Percentiles rank a stretch among this genome's conserved stretches.
Conservation (phyloP, 2,888 invertebrate genomes). For the Ellobium chinense region DNA sequence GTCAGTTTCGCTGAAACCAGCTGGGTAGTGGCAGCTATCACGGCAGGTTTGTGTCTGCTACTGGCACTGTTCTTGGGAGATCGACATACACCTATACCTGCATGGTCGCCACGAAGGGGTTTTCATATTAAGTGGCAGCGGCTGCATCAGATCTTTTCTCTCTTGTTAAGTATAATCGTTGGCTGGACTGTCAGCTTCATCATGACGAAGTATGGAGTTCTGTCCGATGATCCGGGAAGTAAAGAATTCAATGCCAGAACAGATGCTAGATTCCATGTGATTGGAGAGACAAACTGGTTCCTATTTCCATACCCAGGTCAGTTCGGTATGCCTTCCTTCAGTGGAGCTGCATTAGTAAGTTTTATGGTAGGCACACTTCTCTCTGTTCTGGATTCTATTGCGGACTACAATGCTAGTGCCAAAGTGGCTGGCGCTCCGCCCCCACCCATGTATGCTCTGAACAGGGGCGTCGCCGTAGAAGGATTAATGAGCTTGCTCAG, state of each 20-base stretch:
- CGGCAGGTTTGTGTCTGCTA: slow-evolving; percentile 49
- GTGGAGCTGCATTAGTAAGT: slow-evolving; percentile 63
- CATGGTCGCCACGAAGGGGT: slow-evolving; percentile 58
- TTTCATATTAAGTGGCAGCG: slow-evolving; percentile 61
- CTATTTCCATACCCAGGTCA: slow-evolving; percentile 82
- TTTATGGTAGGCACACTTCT: slow-evolving; percentile 68
- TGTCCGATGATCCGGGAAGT: slow-evolving; percentile 78
- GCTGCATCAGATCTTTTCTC: slow-evolving; percentile 64
- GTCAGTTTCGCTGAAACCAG: slow-evolving; percentile 51
- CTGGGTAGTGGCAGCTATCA: slow-evolving; percentile 76
- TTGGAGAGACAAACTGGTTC: slow-evolving; percentile 70
- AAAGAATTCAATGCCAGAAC: slow-evolving; percentile 70
- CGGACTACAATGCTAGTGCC: slow-evolving; percentile 93
- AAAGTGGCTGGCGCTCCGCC: slow-evolving; percentile 85
- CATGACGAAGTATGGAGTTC: slow-evolving; percentile 62
- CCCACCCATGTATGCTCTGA: slow-evolving; percentile 91
- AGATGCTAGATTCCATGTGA: slow-evolving; percentile 63
- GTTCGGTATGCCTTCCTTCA: slow-evolving; percentile 65
- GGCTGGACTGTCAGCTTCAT: slow-evolving; percentile 69
- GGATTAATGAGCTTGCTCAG: slow-evolving; percentile 89
- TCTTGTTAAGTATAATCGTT: slow-evolving; percentile 65
- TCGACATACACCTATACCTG: slow-evolving; percentile 56
- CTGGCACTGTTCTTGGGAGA: slow-evolving; percentile 60
- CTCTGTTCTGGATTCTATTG: slow-evolving; percentile 81
- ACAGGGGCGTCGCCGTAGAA: slow-evolving; percentile 85